Base-by-base conservation (phyloP, 37 sponge, comb jelly and placozoan species). In the Halisarca cf. caerulea region DNA sequence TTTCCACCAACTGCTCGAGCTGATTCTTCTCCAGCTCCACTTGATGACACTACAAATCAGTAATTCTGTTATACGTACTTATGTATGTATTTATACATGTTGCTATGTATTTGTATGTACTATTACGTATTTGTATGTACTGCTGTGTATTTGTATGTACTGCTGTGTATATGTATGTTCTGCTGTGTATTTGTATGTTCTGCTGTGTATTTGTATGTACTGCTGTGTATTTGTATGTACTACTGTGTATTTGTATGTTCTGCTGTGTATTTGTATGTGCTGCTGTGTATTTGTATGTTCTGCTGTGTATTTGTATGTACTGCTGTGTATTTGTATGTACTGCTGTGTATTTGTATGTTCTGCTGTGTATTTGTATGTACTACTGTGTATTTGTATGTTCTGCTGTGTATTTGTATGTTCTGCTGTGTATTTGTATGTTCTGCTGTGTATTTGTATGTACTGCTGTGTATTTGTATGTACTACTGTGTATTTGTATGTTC, bases 11-110 rank as follows among this genome's bases (percentile, higher is more conserved):
- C 27, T 83, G 61, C 39, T 85, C 53, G 11, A 86, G 36, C 44
- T 94, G 86, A 41, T 79, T 58, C 38, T 69, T 85, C 73, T 90
- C 94, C 75, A 85, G 28, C 27, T 88, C 89, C 3, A 68, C 64
- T 51, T 58, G 70, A 32, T 88, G 89, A 17, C 87, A 81, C 94
- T 94, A 47, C 15, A 82, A 59, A 23, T 34, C 11, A 28, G 24
- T 59, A 33, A n/a, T n/a, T n/a, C 2, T 18, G 64, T 18, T 60
- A 4, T 6, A 59, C 11, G 38, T 64, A 64, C 27, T 8, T 64
- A 64, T 23, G 27, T 23, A 64, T 23, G 66, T n/a, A 64, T 64
- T 18, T 9, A 14, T 64, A 27, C 27, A 64, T 64, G 66, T n/a
- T 24, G 8, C 7, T 23, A n/a, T 27, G 23, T n/a, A 64, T 64